Conservation (phyloP, 2,888 invertebrate species). For the Cantharis rustica region DNA sequence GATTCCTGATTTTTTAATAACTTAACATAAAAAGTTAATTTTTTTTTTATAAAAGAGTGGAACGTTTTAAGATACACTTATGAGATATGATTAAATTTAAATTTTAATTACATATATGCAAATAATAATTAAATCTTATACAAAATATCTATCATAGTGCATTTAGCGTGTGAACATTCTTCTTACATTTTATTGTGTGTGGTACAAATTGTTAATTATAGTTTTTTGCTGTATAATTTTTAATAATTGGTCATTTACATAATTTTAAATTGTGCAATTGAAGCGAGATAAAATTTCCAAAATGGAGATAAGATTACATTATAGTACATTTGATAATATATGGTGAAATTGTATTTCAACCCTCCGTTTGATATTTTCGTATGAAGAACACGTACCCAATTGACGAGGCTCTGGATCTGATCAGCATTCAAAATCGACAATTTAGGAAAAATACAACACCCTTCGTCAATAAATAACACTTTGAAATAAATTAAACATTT, state of each 20-base stretch:
- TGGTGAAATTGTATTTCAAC: constrained; percentile 14
- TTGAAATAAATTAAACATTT: constrained; percentile 32
- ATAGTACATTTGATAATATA: constrained; percentile 25
- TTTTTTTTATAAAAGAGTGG: background rate
- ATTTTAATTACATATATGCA: background rate
- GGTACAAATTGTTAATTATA: background rate
- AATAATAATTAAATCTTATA: background rate
- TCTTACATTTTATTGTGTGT: background rate
- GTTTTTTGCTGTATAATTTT: background rate
- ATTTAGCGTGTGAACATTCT: background rate
- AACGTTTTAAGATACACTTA: background rate
- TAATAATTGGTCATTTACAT: background rate
- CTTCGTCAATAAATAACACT: constrained; percentile 30
- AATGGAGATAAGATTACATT: constrained; percentile 17
- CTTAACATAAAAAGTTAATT: background rate
- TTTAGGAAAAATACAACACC: constrained; percentile 33
- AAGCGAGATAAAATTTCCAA: background rate
- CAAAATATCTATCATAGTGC: background rate
- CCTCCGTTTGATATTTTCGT: constrained; percentile 14
- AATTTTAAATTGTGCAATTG: background rate
- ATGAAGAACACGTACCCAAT: constrained; percentile 31
- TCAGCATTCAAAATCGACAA: constrained; percentile 34
- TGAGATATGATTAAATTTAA: background rate
- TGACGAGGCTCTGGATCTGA: constrained; percentile 33
- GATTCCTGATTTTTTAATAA: background rate